Conservation (phyloP, 2,797 vertebrate genomes). For the Hippocampus kuda region DNA sequence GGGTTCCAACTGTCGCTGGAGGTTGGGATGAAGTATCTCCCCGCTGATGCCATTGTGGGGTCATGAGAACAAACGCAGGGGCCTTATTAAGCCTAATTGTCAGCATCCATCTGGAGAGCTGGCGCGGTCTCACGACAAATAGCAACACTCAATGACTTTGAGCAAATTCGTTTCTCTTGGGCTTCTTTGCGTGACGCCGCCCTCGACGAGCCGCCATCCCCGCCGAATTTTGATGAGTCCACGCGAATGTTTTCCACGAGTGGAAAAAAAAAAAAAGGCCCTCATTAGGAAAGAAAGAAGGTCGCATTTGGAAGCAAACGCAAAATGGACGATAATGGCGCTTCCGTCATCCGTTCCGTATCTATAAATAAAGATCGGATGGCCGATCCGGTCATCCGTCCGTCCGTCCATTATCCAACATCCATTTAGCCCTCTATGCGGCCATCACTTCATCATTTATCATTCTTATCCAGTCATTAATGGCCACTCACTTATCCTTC, state of each 20-base stretch:
- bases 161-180: conserved; percentile 40
- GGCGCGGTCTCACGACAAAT: conserved; percentile 29
- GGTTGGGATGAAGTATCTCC: conserved; percentile 2
- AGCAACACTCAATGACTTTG: conserved; percentile 44
- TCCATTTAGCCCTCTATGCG: not conserved
- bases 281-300: conserved; percentile 40
- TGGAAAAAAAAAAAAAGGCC: conserved; percentile 22
- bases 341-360: not conserved
- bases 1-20: conserved; percentile 9
- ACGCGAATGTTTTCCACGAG: conserved; percentile 22
- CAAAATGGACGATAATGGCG: not conserved
- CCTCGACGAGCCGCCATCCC: conserved; percentile 32
- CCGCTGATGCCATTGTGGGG: conserved; percentile 8
- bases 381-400: not conserved
- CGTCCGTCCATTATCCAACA: no score
- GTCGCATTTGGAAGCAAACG: not conserved
- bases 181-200: conserved; percentile 28
- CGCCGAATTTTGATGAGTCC: conserved; percentile 7
- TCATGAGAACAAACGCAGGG: conserved; percentile 36
- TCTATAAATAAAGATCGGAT: not conserved
- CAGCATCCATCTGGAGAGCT: conserved; percentile 18
- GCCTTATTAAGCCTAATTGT: conserved; percentile 48
- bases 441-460: no score
- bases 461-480: not conserved
- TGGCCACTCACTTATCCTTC: no score